Percentiles rank a stretch among this genome's conserved stretches.
phyloP scores from a whole-genome alignment of 2,888 invertebrate genomes.

The Alcis repandata region DNA sequence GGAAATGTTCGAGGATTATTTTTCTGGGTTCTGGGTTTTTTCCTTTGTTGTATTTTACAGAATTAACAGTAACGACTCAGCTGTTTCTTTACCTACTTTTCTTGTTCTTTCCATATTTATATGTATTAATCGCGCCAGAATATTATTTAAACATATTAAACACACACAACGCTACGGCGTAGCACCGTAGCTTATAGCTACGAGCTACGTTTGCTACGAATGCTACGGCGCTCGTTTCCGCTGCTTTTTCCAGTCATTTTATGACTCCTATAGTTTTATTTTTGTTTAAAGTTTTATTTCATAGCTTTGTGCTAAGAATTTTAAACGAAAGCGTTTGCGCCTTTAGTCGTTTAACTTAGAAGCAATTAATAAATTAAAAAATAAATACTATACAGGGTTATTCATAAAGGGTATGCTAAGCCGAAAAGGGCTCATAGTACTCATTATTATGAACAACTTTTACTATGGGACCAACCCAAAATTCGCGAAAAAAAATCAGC shows the following conservation, averaged over 20 bases:
- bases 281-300: not conserved
- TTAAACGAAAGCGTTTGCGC: not conserved
- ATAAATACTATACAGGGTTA: too few species aligned
- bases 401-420: too few species aligned
- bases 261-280: not conserved
- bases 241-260: not conserved
- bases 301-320: not conserved
- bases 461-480: too few species aligned
- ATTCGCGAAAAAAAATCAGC: too few species aligned
- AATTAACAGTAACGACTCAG: too few species aligned
- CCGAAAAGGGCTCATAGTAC: too few species aligned
- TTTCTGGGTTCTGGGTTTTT: too few species aligned
- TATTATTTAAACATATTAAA: not conserved
- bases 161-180: constrained; percentile 32
- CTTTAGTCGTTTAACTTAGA: too few species aligned
- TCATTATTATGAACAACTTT: too few species aligned
- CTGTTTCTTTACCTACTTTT: not conserved
- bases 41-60: too few species aligned
- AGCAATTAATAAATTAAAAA: too few species aligned
- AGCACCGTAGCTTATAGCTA: constrained; percentile 32
- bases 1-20: not conserved
- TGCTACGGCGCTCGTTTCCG: constrained; percentile 8
- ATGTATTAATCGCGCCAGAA: too few species aligned
- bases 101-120: not conserved
- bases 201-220: not conserved